A percentile compares a stretch with the other conserved stretches of the same genome.
Conservation (phyloP, 2,113 vertebrate species). For the Plestiodon gilberti region DNA sequence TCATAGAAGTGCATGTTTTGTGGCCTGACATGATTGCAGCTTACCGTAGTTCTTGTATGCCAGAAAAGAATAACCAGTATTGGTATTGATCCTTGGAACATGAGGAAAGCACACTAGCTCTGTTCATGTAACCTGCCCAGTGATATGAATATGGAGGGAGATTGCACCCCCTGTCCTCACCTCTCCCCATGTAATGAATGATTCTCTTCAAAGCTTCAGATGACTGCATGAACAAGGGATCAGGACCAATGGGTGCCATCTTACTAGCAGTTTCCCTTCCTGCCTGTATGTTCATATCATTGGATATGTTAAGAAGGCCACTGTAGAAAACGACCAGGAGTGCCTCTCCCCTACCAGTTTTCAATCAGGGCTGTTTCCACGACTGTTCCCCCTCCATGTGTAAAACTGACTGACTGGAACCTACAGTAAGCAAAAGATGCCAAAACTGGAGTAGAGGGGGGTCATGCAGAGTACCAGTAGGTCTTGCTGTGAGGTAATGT, state of each 20-base stretch:
- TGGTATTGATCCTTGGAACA: background rate
- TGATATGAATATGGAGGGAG: background rate
- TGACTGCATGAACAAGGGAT: background rate
- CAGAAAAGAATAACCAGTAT: background rate
- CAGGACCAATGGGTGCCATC: background rate
- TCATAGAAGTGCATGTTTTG: background rate
- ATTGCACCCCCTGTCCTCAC: background rate
- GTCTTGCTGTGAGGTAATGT: background rate
- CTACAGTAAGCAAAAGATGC: background rate
- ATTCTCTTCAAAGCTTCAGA: background rate
- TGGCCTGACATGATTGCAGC: background rate
- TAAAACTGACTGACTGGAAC: background rate
- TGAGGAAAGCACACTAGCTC: background rate
- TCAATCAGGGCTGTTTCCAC: background rate
- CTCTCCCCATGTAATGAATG: background rate
- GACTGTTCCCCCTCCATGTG: background rate
- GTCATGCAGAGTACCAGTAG: background rate
- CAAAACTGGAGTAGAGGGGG: background rate
- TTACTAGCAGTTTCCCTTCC: fast-evolving
- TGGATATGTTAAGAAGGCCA: background rate
- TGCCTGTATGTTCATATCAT: background rate
- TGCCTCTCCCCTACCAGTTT: background rate
- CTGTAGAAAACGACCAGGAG: background rate
- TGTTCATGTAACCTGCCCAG: background rate
- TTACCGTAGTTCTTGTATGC: background rate